Evolutionary conservation across 2,113 vertebrate species (phyloP).

Genomic region (Pterocles orientalis): DNA sequence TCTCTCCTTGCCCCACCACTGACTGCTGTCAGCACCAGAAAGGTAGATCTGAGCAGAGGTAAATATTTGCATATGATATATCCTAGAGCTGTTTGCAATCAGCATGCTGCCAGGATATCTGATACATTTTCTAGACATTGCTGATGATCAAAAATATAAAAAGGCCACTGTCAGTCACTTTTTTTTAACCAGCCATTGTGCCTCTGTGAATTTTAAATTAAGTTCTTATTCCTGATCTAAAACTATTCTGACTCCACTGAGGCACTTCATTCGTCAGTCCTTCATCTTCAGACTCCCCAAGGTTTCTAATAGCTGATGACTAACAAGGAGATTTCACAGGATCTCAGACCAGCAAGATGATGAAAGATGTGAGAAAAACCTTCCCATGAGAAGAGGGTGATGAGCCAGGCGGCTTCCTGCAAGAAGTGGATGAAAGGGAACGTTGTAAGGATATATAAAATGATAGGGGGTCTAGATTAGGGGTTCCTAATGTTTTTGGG

Average conservation of each 20-base stretch:
- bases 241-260: background rate
- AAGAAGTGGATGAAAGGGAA: background rate
- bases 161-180: background rate
- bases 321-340: background rate
- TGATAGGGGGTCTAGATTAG: background rate
- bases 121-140: background rate
- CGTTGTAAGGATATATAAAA: background rate
- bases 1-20: background rate
- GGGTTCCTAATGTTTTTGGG: background rate
- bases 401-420: background rate
- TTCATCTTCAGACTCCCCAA: background rate
- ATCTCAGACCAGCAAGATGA: background rate
- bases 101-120: background rate
- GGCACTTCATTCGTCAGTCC: background rate
- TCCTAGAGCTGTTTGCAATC: background rate
- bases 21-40: background rate
- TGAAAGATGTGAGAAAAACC: background rate
- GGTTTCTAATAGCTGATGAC: background rate
- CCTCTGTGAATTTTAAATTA: background rate
- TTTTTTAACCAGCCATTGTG: background rate
- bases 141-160: background rate
- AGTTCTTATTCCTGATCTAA: background rate
- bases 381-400: background rate
- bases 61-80: background rate
- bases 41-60: background rate